Evolutionary conservation across 2,797 vertebrate species (phyloP).

Genomic region (Hyperoplus lanceolatus): DNA sequence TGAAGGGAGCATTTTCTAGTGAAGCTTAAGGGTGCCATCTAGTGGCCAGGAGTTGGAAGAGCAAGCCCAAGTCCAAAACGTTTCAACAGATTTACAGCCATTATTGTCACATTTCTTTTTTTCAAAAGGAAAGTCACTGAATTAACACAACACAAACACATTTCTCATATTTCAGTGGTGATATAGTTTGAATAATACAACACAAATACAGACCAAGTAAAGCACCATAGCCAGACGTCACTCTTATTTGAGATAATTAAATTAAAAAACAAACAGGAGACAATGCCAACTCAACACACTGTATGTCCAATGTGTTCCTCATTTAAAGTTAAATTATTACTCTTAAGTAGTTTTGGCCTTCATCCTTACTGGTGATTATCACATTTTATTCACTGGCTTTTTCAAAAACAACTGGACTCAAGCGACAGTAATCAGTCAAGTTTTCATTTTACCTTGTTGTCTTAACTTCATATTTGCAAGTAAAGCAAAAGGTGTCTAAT

Average conservation of each 20-base stretch:
- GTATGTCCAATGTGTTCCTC: conserved; percentile 6
- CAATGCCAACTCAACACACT: conserved; percentile 8
- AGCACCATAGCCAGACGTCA: conserved; percentile 33
- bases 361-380: not conserved
- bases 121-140: conserved; percentile 23
- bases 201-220: conserved; percentile 37
- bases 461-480: not conserved
- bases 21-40: conserved; percentile 60
- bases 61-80: not conserved
- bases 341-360: not conserved
- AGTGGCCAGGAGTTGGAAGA: conserved; percentile 46
- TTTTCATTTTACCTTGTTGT: conserved; percentile 4
- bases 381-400: not conserved
- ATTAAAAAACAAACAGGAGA: conserved; percentile 20
- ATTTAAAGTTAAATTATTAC: not conserved
- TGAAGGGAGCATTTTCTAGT: not conserved
- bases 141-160: conserved; percentile 42
- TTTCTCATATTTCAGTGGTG: conserved; percentile 24
- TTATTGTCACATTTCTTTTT: conserved; percentile 27
- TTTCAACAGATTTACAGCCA: conserved; percentile 40
- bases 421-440: not conserved
- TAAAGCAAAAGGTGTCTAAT: conserved; percentile 9
- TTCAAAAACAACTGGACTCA: not conserved
- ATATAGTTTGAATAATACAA: conserved; percentile 33
- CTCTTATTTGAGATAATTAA: conserved; percentile 12